Evolutionary conservation across 2,113 vertebrate species (phyloP), one percentile per base, ranked within the genome.

Genomic region (Ovis canadensis): DNA sequence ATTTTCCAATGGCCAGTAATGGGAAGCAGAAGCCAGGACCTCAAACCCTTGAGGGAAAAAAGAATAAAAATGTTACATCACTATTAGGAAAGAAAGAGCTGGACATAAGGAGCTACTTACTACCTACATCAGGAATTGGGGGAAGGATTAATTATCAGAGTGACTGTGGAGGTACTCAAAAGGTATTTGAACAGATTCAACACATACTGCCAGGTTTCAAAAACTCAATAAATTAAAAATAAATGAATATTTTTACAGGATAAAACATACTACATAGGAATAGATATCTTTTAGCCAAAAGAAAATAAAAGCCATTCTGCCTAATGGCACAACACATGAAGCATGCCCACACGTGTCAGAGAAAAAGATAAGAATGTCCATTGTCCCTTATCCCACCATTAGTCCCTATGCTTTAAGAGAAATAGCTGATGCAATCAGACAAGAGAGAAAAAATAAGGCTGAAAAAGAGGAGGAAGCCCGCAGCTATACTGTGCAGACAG

Each of bases 1-100:
- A 0, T 97, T 98, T 97, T 99, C 99, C 96, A 99, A 43, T 0
- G 99, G 99, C 99, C 99, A 99, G 93, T 99, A 99, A 96, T 99
- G 99, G 81, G 99, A 99, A 78, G 99, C 99, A 2, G 99, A 99
- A 12, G 99, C 99, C 62, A 99, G 98, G 98, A 99, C 99, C 96
- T 99, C 98, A 97, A 99, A 99, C 81, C 99, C 99, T 99, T 98
- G 33, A 85, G 97, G 98, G 83, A 96, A 98, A 97, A 36, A 98
- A 67, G 91, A 54, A 94, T 1, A 48, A 25, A 31, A 8, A 1
- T 2, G 7, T 85, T 17, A 81, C 10, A 4, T 57, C 59, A 19
- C 17, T 0, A 5, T 43, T 3, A 4, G 55, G 31, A 33, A n/a
- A 64, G 52, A 27, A 13, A 45, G 36, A 33, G 2, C 19, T 4